Evolutionary conservation across 2,797 vertebrate species (phyloP), one percentile per base, ranked within the genome.

Genomic region (Tadarida brasiliensis): DNA sequence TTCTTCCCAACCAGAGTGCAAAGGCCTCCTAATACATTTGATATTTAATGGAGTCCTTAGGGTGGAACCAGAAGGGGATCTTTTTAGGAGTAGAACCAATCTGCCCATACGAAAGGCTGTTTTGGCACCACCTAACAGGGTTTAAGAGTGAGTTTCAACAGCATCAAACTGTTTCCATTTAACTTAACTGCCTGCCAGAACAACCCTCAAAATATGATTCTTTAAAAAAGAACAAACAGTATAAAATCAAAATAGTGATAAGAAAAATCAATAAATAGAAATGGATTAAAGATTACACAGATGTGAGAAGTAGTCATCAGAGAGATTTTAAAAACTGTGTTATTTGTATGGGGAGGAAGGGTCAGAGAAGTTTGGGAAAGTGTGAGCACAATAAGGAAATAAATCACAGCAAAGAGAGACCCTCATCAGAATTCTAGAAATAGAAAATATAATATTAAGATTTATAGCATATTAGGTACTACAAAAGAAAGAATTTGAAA

Each of bases 361-460:
- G 14, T 65, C 30, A 51, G 10, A 44, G 44, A 77, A 28, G 2
- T 11, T 11, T 87, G 33, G 10, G n/a, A 77, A 78, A 71, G 8
- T 89, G 22, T 63, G 22, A 70, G 9, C 14, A 73, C 54, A 20
- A 65, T 65, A 35, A 56, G 8, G 10, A 88, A 82, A 93, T n/a
- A 35, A 74, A 57, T 49, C 11, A 88, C 65, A 11, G 12, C 47
- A 22, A 8, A 65, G 73, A 54, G 17, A 82, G 14, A 30, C 17
- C 8, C 8, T 82, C 16, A 74, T 20, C 15, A 74, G 44, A 74
- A 74, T 88, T 82, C 47, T 74, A 88, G 44, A 70, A 87, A 35
- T 39, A 33, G 49, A 81, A 88, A 87, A 65, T 33, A 24, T 26
- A 86, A 17, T 4, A 3, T 33, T 30, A 19, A 30, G 11, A 47